Percentiles rank a stretch among this genome's conserved stretches.
Evolutionary conservation across 2,888 invertebrate species (phyloP).

Genomic region (Lamellibrachia columna): DNA sequence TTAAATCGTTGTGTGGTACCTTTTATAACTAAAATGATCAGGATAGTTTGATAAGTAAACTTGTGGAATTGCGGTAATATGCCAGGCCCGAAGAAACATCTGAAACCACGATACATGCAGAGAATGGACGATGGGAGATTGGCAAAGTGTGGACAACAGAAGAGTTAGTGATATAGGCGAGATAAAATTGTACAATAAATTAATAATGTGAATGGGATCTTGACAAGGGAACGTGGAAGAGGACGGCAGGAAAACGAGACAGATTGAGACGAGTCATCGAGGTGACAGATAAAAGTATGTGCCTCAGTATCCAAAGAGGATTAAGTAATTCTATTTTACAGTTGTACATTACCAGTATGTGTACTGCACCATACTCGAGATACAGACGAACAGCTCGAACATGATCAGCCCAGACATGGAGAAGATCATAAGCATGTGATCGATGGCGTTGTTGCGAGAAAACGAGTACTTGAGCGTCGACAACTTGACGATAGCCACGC

Average conservation of each 20-base stretch:
- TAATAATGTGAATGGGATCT: not conserved
- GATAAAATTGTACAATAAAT: not conserved
- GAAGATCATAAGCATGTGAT: slow-evolving; percentile 85
- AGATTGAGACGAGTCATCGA: not conserved
- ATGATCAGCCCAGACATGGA: slow-evolving; percentile 93
- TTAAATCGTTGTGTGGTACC: no score
- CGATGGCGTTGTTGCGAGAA: slow-evolving; percentile 44
- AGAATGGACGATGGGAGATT: no score
- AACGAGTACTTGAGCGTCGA: not conserved
- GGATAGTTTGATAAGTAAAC: no score
- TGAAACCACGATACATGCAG: no score
- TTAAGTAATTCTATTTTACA: no score
- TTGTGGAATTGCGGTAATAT: no score
- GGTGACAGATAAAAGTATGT: no score
- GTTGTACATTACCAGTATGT: not conserved
- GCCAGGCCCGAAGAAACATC: no score
- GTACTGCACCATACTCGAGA: slow-evolving; percentile 41
- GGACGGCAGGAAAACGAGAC: not conserved
- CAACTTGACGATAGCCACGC: slow-evolving; percentile 44
- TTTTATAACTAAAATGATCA: no score
- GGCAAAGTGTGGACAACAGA: no score
- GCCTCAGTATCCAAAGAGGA: no score
- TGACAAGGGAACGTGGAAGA: not conserved
- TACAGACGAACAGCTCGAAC: slow-evolving; percentile 58
- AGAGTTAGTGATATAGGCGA: no score